Conservation (phyloP, 2,797 vertebrate species). For the Menidia menidia region DNA sequence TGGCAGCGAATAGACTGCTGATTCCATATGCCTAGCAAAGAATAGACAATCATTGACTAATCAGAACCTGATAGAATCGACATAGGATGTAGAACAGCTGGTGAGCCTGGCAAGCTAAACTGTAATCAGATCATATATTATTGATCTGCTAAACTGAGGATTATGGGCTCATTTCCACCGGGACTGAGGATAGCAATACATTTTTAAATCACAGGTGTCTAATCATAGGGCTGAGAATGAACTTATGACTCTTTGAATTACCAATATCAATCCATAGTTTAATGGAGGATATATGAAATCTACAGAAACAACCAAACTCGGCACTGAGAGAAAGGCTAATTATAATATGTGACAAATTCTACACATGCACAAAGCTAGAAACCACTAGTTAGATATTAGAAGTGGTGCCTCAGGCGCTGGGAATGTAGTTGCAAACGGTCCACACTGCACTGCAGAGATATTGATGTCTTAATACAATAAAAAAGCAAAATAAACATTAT, state of each 20-base stretch:
- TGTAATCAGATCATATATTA: slow-evolving; percentile 75
- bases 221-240: not conserved
- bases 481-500: slow-evolving; percentile 87
- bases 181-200: slow-evolving; percentile 33
- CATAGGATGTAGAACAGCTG: slow-evolving; percentile 69
- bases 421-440: slow-evolving; percentile 63
- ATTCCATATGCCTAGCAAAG: slow-evolving; percentile 76
- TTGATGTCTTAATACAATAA: slow-evolving; percentile 87
- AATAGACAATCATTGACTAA: slow-evolving; percentile 81
- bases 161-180: slow-evolving; percentile 54
- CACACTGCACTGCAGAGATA: slow-evolving; percentile 76
- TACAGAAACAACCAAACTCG: not conserved
- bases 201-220: slow-evolving; percentile 39
- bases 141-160: slow-evolving; percentile 70
- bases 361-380: slow-evolving; percentile 7
- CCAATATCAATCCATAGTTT: slow-evolving; percentile 12
- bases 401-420: slow-evolving; percentile 47
- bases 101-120: slow-evolving; percentile 55
- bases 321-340: not conserved
- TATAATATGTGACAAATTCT: slow-evolving; percentile 14
- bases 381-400: slow-evolving; percentile 20
- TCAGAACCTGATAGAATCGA: slow-evolving; percentile 74
- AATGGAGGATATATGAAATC: slow-evolving; percentile 6
- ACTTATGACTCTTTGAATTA: slow-evolving; percentile 9
- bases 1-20: slow-evolving; percentile 74